phyloP scores from a whole-genome alignment of 2,113 vertebrate species.

The Carassius auratus region DNA sequence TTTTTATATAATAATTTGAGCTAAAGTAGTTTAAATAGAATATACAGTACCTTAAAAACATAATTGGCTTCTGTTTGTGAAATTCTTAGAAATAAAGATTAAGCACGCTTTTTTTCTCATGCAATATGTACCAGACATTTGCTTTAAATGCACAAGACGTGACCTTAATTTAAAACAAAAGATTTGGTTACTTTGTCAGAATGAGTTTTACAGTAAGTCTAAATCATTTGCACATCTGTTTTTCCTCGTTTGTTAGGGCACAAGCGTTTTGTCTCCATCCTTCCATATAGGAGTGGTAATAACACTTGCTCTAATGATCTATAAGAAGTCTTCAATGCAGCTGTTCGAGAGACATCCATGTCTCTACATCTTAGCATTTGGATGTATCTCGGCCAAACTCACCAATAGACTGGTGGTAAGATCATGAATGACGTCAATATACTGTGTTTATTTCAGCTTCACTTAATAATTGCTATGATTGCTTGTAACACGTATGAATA shows the following conservation, averaged over 20 bases:
- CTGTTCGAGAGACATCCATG: conserved; percentile 88
- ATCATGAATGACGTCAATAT: neutral
- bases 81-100: too few species aligned
- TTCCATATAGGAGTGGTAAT: conserved; percentile 86
- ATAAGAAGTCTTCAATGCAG: conserved; percentile 85
- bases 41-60: too few species aligned
- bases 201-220: neutral
- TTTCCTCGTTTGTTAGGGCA: conserved; percentile 71
- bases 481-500: neutral
- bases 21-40: too few species aligned
- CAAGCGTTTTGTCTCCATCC: conserved; percentile 87
- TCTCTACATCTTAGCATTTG: conserved; percentile 85
- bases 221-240: neutral
- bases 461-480: neutral
- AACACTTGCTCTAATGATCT: conserved; percentile 81
- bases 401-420: conserved; percentile 91
- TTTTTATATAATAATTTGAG: too few species aligned
- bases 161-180: too few species aligned
- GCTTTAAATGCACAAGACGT: neutral
- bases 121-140: neutral
- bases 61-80: too few species aligned
- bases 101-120: too few species aligned
- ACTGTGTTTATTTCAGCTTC: neutral
- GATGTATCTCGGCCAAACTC: conserved; percentile 87
- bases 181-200: neutral